A percentile compares a stretch with the other conserved stretches of the same genome.
These are phyloP conservation scores for Zaprionus ornatus DNA, from an alignment of 1,140 invertebrate species.

Conservation along the genomic window DNA sequence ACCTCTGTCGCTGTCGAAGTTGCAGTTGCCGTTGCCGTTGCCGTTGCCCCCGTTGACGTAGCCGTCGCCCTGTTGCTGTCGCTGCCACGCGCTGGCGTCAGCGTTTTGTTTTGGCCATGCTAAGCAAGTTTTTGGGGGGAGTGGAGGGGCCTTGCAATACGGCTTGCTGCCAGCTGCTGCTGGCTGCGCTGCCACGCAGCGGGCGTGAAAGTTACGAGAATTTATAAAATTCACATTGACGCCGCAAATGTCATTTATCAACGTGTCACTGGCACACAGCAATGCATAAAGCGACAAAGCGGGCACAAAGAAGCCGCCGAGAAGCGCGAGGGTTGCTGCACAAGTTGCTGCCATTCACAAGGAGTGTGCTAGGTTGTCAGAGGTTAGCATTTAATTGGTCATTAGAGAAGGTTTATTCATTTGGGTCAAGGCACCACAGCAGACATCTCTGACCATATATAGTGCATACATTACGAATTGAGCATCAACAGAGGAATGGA, in stretches of 20 bases:
- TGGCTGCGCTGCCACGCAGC: conserved; percentile 41
- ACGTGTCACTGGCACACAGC: conserved; percentile 68
- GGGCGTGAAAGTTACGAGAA: conserved; percentile 78
- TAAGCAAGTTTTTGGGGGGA: conserved; percentile 44
- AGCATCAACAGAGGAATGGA: no score
- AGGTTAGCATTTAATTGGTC: no score
- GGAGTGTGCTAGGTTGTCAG: no score
- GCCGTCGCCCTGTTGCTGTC: not conserved
- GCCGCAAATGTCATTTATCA: conserved; percentile 81
- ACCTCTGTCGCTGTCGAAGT: conserved; percentile 10
- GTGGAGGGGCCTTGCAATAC: not conserved
- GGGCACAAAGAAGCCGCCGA: not conserved
- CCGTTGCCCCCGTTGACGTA: not conserved
- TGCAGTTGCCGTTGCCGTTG: not conserved
- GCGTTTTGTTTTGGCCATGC: conserved; percentile 72
- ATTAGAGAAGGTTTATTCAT: no score
- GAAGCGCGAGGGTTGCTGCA: not conserved
- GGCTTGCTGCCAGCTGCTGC: conserved; percentile 16
- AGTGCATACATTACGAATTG: no score
- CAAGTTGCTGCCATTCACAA: not conserved
- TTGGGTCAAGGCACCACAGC: no score
- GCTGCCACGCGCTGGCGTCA: conserved; percentile 48
- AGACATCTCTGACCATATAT: no score
- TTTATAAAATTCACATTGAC: conserved; percentile 82
- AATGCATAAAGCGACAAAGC: conserved; percentile 26